Conservation (phyloP, 2,797 vertebrate species). For the Poecilia picta region DNA sequence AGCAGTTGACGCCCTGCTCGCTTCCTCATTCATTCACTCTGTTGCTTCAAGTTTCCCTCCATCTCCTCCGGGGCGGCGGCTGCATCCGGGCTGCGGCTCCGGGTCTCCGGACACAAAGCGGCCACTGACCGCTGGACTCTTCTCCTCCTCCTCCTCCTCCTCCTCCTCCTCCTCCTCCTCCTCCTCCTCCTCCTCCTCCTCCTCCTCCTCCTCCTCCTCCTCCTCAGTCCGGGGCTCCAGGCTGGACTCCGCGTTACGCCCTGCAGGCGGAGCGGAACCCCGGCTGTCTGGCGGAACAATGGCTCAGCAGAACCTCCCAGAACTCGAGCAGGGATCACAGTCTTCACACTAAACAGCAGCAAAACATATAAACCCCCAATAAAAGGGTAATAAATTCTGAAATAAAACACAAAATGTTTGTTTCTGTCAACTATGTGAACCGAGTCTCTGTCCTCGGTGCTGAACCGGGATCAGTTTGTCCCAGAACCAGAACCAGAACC, state of each 20-base stretch:
- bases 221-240: constrained; percentile 1
- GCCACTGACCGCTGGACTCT: constrained; percentile 20
- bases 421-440: background rate
- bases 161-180: too few relatives aligned
- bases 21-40: constrained; percentile 77
- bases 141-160: too few relatives aligned
- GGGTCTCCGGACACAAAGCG: constrained; percentile 22
- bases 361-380: too few relatives aligned
- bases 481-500: too few relatives aligned
- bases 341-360: background rate
- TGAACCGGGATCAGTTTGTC: background rate
- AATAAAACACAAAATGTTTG: background rate
- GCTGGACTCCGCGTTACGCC: constrained; percentile 35
- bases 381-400: background rate
- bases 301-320: constrained; percentile 1
- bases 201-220: constrained; percentile 13
- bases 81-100: constrained; percentile 18
- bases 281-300: constrained; percentile 5
- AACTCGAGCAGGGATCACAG: background rate
- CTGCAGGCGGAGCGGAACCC: constrained; percentile 9
- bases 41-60: constrained; percentile 80
- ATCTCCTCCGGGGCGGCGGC: constrained; percentile 33
- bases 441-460: background rate
- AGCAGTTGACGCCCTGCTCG: constrained; percentile 6
- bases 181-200: too few relatives aligned